These are phyloP conservation scores for Sebastes oblongus DNA, from an alignment of 2,797 vertebrate species.

Conservation along the genomic window DNA sequence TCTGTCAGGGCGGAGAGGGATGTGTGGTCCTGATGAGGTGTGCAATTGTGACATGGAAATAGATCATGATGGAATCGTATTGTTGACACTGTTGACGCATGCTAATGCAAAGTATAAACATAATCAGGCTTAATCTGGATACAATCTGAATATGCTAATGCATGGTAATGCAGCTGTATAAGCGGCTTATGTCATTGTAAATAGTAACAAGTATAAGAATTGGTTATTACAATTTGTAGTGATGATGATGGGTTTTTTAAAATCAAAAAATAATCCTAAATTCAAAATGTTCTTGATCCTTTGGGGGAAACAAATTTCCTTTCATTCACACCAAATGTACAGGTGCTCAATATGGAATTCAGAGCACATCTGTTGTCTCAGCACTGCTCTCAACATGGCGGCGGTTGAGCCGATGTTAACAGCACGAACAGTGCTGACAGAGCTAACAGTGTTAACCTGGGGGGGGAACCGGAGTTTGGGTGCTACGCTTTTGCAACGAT, in stretches of 20 bases:
- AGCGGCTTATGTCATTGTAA: neutral
- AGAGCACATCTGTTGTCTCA: neutral
- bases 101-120: neutral
- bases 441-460: too few relatives aligned
- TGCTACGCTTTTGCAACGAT: too few relatives aligned
- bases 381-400: too few relatives aligned
- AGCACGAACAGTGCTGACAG: neutral
- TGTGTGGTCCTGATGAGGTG: neutral
- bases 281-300: slow-evolving; percentile 20
- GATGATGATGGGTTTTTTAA: neutral
- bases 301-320: slow-evolving; percentile 18
- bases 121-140: neutral
- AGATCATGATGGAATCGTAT: neutral
- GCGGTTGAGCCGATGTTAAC: neutral
- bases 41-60: neutral
- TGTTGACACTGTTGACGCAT: neutral
- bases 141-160: neutral
- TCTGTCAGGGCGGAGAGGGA: neutral
- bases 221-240: neutral
- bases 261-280: neutral
- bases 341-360: neutral
- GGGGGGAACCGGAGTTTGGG: too few relatives aligned
- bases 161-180: neutral
- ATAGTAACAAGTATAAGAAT: neutral
- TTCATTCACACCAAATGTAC: slow-evolving; percentile 15